A percentile compares a stretch with the other conserved stretches of the same genome.
Evolutionary conservation across 2,113 vertebrate genomes (phyloP).

Genomic region (Beaufortia kweichowensis): DNA sequence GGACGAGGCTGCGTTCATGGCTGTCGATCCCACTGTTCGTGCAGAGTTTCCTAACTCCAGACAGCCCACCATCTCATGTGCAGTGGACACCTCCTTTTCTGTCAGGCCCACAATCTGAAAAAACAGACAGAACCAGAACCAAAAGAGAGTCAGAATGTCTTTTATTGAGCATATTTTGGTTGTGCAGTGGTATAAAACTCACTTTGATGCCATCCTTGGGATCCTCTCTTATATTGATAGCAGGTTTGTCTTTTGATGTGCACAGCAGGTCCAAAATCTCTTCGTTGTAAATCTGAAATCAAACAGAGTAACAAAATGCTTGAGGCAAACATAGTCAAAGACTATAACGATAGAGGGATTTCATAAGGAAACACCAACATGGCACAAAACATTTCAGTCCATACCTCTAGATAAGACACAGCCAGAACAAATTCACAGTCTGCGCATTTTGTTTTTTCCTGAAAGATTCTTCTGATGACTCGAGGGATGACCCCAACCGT

Average conservation of each 20-base stretch:
- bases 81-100: slow-evolving; percentile 79
- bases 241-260: slow-evolving; percentile 78
- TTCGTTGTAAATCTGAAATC: slow-evolving; percentile 91
- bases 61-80: slow-evolving; percentile 84
- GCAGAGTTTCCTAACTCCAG: slow-evolving; percentile 88
- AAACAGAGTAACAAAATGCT: background rate
- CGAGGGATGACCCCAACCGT: slow-evolving; percentile 90
- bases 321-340: background rate
- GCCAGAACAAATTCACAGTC: slow-evolving; percentile 81
- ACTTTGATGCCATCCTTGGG: slow-evolving; percentile 97
- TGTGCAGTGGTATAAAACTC: background rate
- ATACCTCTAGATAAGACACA: slow-evolving; percentile 94
- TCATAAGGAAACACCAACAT: background rate
- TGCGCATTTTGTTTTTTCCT: slow-evolving; percentile 75
- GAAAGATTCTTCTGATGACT: slow-evolving; percentile 84
- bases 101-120: slow-evolving; percentile 90
- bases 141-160: background rate
- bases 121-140: background rate
- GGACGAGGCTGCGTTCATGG: slow-evolving; percentile 95
- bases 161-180: background rate
- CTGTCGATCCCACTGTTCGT: slow-evolving; percentile 90
- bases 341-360: too few relatives aligned
- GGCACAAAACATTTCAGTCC: background rate
- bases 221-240: slow-evolving; percentile 89
- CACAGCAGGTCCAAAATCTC: slow-evolving; percentile 91